Evolutionary conservation across 1,140 invertebrate species (phyloP), one percentile per base, ranked within the genome.

Genomic region (Drosophila orena): DNA sequence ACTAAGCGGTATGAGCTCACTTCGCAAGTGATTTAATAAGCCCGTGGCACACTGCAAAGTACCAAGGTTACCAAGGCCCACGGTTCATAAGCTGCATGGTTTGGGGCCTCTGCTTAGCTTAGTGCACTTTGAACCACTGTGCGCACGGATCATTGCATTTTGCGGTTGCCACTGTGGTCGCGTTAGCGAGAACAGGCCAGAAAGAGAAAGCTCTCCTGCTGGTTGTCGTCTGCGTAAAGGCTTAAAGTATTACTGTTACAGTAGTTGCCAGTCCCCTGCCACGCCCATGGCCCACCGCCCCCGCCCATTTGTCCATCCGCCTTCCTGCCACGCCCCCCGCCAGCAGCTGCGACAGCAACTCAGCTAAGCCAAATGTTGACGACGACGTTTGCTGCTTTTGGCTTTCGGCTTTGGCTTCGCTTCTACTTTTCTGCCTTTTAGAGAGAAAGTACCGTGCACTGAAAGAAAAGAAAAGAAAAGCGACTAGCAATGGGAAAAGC

Each of bases 231-330:
- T 84, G 81, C 81, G 81, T 85, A 86, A 81, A 70, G 83, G 83
- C 84, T 88, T 88, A 88, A 88, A 88, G 83, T 89, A 88, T 88
- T 88, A 88, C 83, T 77, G 83, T 83, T 79, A 83, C 75, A 86
- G 84, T 83, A 81, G 73, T 59, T 72, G 22, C 22, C 64, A 42
- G 44, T 10, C 44, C 44, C 43, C 7, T 30, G 2, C 47, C 24
- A 27, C 14, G 17, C 15, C 40, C n/a, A n/a, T n/a, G n/a, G n/a
- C n/a, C n/a, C n/a, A n/a, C n/a, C n/a, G n/a, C n/a, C 43, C 17
- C 17, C 15, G 30, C 47, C 37, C 14, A 8, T 24, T 24, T 4
- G 24, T 24, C 24, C 4, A 30, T 30, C 27, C 1, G 27, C 27
- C 27, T 2, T 30, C 7, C 27, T 7, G 17, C 22, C 27, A 17